Base-by-base conservation (phyloP, 1,140 invertebrate species). In the Potamilus streckersoni region DNA sequence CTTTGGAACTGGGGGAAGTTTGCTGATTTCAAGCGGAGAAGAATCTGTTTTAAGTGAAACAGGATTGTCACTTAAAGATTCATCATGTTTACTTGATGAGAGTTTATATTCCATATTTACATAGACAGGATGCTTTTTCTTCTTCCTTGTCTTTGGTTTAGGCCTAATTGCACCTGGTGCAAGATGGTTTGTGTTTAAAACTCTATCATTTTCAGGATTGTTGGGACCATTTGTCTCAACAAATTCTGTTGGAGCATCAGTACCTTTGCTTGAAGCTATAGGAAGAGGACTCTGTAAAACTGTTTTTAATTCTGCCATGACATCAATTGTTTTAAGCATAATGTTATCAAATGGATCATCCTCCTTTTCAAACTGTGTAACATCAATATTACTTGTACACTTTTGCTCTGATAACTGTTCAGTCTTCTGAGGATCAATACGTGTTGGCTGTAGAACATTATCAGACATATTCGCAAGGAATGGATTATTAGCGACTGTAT, bases 261-360 rank as follows among this genome's bases (percentile, higher is more conserved):
- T 71, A 31, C 14, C 71, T 31, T 57, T 66, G 38, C 13, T 49
- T 58, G 5, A 19, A 20, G n/a, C 59, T 59, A 59, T 6, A 14
- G 23, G 16, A 13, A 20, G 38, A 68, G 77, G 66, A 15, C 74
- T 61, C 23, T 55, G 63, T 65, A 84, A 69, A 68, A 84, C 65
- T 31, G 69, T 80, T 20, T 79, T 80, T 61, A 86, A 55, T 64
- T 86, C 84, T 27, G 84, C 83, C 78, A 83, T 80, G 16, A 82
- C 84, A 78, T 86, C 80, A 23, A 86, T 76, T 27, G 80, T 80
- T 69, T 86, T 82, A n/a, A 81, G 74, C 66, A 83, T 82, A 31
- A 86, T 59, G 65, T 83, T 82, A 61, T 86, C 81, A 84, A 86
- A 86, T 14, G 83, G 82, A 73, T 86, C 82, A 59, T 80, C 82